Conservation (phyloP, 2,113 vertebrate species). For the Xiphophorus maculatus region DNA sequence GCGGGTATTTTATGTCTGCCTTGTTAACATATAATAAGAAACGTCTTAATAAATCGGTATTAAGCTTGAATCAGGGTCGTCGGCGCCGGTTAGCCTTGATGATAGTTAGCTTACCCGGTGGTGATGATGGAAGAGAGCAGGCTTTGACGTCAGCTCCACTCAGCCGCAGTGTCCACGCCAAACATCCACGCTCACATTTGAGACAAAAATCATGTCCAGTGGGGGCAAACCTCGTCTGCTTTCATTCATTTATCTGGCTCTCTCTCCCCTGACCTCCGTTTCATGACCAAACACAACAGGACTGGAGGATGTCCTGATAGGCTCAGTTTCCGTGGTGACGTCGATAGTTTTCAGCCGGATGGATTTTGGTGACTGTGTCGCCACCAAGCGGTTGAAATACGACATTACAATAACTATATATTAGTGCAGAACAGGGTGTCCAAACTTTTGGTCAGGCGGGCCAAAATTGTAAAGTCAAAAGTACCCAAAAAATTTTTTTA, state of each 20-base stretch:
- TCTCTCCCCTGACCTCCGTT: constrained; percentile 5
- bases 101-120: constrained; percentile 63
- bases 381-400: not conserved
- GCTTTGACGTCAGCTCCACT: constrained; percentile 37
- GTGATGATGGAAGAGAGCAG: constrained; percentile 35
- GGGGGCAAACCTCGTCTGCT: not conserved
- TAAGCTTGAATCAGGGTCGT: not conserved
- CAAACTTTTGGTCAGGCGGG: too few species aligned
- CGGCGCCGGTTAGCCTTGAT: constrained; percentile 25
- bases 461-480: too few species aligned
- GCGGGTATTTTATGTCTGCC: not conserved
- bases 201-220: not conserved
- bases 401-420: not conserved
- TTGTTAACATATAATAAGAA: not conserved
- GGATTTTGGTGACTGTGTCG: constrained; percentile 3
- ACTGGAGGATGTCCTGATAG: constrained; percentile 22
- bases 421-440: too few species aligned
- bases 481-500: too few species aligned
- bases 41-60: not conserved
- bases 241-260: not conserved
- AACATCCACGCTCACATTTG: not conserved
- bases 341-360: not conserved
- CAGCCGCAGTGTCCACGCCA: not conserved
- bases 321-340: constrained; percentile 24
- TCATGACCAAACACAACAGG: constrained; percentile 1